Percentiles rank a stretch among this genome's conserved stretches.
Conservation (phyloP, 1,140 invertebrate genomes). For the Brevipalpus yothersi region DNA sequence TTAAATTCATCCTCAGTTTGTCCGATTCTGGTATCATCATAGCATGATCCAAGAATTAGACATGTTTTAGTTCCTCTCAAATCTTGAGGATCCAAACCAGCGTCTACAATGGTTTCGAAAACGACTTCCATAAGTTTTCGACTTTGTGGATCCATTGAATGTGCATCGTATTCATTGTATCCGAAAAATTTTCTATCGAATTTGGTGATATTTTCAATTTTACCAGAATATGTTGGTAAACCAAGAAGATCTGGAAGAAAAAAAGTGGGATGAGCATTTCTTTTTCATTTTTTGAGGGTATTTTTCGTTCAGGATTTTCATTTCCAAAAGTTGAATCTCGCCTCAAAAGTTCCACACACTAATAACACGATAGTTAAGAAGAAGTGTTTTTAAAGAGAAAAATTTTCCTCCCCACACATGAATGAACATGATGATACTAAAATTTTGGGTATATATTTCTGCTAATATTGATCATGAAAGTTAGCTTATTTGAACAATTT, state of each 20-base stretch:
- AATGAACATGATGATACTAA: too few relatives aligned
- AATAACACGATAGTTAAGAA: too few relatives aligned
- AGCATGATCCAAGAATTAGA: conserved; percentile 44
- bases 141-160: conserved; percentile 81
- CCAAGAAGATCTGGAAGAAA: neutral
- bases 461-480: too few relatives aligned
- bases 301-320: too few relatives aligned
- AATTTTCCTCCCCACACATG: too few relatives aligned
- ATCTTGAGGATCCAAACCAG: conserved; percentile 27
- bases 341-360: too few relatives aligned
- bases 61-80: conserved; percentile 38
- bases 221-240: neutral
- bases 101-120: conserved; percentile 77
- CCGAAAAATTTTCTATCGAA: conserved; percentile 74
- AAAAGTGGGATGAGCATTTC: neutral
- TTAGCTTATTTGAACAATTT: too few relatives aligned
- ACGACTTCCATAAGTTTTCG: conserved; percentile 64
- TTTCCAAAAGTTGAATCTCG: too few relatives aligned
- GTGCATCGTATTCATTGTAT: conserved; percentile 66
- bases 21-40: neutral
- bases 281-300: too few relatives aligned
- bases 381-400: too few relatives aligned
- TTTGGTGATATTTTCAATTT: conserved; percentile 37
- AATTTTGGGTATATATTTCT: too few relatives aligned
- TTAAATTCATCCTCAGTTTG: neutral